These are phyloP conservation scores for Pocillopora grandis DNA, from an alignment of 92 coral and sea anemone species.

Conservation along the genomic window DNA sequence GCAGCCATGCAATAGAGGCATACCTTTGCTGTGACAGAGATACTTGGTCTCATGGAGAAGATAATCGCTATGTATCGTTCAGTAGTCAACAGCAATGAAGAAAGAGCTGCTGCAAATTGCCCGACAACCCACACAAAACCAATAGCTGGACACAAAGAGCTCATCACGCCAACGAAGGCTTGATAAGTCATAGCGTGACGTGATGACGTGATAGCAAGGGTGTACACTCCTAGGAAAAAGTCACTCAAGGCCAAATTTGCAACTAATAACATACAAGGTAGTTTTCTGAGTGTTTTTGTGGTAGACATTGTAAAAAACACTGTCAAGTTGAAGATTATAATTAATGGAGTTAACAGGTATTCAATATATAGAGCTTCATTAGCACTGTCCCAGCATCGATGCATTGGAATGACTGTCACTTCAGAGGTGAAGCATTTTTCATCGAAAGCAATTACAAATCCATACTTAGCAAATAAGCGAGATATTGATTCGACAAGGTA, in stretches of 20 bases:
- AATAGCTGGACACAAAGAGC: constrained; percentile 47
- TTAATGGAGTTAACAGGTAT: constrained; percentile 59
- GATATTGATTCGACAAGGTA: constrained; percentile 33
- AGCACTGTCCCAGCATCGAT: constrained; percentile 75
- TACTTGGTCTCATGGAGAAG: constrained; percentile 65
- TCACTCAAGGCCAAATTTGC: constrained; percentile 42
- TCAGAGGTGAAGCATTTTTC: constrained; percentile 57
- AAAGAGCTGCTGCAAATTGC: constrained; percentile 48
- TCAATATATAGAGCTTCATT: constrained; percentile 59
- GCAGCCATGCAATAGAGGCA: constrained; percentile 36
- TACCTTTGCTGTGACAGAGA: constrained; percentile 35
- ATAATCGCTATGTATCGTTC: constrained; percentile 74
- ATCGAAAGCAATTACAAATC: constrained; percentile 52
- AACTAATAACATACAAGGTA: constrained; percentile 63
- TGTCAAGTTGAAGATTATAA: constrained; percentile 52
- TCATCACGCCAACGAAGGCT: constrained; percentile 17
- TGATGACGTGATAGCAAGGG: constrained; percentile 49
- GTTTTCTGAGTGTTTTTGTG: constrained; percentile 52
- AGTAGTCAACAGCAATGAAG: constrained; percentile 60
- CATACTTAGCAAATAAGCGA: constrained; percentile 57
- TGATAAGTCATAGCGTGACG: constrained; percentile 61
- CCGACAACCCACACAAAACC: constrained; percentile 76
- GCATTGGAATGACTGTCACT: constrained; percentile 52
- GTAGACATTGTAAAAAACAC: constrained; percentile 42
- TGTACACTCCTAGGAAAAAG: constrained; percentile 51